Evolutionary conservation across 1,140 invertebrate species (phyloP).

Genomic region (Drosophila lini): DNA sequence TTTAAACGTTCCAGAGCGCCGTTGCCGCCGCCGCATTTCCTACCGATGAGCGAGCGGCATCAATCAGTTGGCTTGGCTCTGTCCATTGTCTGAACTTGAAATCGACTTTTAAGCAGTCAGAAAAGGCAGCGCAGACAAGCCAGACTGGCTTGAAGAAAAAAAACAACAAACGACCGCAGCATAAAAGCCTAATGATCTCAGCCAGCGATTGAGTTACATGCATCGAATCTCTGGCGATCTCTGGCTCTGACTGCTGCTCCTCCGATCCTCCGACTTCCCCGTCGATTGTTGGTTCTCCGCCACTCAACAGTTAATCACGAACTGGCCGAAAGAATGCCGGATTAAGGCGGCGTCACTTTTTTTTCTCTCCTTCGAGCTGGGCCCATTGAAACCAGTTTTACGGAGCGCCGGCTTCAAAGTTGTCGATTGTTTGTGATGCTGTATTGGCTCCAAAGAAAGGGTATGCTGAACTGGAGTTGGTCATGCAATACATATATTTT

Average conservation of each 20-base stretch:
- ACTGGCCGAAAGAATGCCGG: constrained; percentile 69
- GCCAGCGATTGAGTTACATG: constrained; percentile 80
- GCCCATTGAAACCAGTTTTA: constrained; percentile 56
- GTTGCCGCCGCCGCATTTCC: constrained; percentile 14
- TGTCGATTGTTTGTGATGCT: constrained; percentile 49
- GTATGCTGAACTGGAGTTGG: neutral
- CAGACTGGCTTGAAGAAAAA: constrained; percentile 7
- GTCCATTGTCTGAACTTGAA: constrained; percentile 78
- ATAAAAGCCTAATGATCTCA: constrained; percentile 81
- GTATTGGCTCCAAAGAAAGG: constrained; percentile 1
- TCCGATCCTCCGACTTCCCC: constrained; percentile 3
- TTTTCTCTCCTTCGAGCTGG: constrained; percentile 5
- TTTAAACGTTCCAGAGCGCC: constrained; percentile 48
- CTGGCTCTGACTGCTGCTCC: constrained; percentile 14
- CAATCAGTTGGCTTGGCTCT: constrained; percentile 58
- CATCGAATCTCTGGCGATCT: constrained; percentile 71
- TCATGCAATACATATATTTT: neutral
- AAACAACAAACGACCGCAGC: constrained; percentile 60
- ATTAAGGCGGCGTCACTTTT: constrained; percentile 61
- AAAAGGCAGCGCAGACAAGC: constrained; percentile 19
- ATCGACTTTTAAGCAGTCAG: constrained; percentile 72
- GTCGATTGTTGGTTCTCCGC: constrained; percentile 40
- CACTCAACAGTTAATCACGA: constrained; percentile 81
- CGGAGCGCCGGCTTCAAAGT: constrained; percentile 62
- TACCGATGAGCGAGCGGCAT: constrained; percentile 67